Evolutionary conservation across 2,888 invertebrate genomes (phyloP).

Genomic region (Sabatieria punctata): DNA sequence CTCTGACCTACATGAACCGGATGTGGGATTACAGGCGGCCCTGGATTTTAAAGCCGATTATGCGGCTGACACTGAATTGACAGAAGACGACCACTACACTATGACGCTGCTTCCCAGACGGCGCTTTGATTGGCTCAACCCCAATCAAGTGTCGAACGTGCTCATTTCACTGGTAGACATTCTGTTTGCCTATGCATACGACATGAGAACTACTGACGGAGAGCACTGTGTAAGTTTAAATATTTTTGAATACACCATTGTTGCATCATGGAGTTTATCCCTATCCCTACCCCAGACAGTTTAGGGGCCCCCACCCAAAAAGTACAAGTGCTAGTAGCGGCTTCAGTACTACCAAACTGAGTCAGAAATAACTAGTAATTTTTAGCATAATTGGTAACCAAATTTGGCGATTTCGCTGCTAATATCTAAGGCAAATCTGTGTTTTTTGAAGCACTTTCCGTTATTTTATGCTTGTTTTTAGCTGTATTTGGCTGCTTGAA

Average conservation of each 20-base stretch:
- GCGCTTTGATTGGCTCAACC: background rate
- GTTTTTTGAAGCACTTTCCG: too few species aligned
- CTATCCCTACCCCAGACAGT: too few species aligned
- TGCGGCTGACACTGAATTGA: background rate
- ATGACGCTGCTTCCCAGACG: slow-evolving; percentile 3
- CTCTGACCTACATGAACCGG: background rate
- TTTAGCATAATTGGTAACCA: too few species aligned
- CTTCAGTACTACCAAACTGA: too few species aligned
- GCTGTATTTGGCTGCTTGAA: too few species aligned
- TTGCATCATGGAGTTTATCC: too few species aligned
- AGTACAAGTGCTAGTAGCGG: too few species aligned
- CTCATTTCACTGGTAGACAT: slow-evolving; percentile 55
- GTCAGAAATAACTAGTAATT: too few species aligned
- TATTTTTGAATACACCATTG: background rate
- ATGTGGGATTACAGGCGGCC: background rate
- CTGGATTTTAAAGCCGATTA: background rate
- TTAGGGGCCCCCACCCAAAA: too few species aligned
- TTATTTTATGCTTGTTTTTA: too few species aligned
- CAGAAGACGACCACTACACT: background rate
- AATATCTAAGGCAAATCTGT: too few species aligned
- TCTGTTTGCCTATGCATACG: slow-evolving; percentile 62
- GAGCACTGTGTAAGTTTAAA: slow-evolving; percentile 39
- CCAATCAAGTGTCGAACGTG: background rate
- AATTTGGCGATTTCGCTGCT: too few species aligned
- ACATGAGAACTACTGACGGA: slow-evolving; percentile 54